Evolutionary conservation across 2,888 invertebrate genomes (phyloP).

Genomic region (Drosophila lutescens): DNA sequence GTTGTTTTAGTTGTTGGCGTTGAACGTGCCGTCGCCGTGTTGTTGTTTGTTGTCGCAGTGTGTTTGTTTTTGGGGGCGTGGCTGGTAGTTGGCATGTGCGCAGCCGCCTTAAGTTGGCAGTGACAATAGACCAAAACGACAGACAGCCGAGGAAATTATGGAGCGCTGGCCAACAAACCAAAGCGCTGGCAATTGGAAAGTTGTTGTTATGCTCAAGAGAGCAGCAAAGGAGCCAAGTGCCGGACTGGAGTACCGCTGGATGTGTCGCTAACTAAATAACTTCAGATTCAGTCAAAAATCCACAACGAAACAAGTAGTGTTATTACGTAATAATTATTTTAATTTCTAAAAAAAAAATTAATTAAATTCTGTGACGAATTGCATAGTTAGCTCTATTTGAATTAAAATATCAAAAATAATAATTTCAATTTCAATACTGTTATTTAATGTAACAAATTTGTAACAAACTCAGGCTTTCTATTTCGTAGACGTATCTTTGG

Average conservation of each 20-base stretch:
- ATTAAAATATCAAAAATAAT: neutral
- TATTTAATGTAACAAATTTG: neutral
- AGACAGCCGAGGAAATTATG: slow-evolving; percentile 59
- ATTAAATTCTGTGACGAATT: neutral
- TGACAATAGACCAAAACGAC: slow-evolving; percentile 50
- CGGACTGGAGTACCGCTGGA: slow-evolving; percentile 12
- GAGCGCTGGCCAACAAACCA: slow-evolving; percentile 58
- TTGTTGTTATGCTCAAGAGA: slow-evolving; percentile 54
- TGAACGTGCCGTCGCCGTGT: slow-evolving; percentile 59
- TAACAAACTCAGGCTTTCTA: neutral
- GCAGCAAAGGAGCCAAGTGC: slow-evolving; percentile 32
- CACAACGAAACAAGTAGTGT: neutral
- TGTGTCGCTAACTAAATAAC: slow-evolving; percentile 2
- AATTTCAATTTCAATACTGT: neutral
- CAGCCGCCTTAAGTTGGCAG: slow-evolving; percentile 51
- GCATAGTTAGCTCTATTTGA: neutral
- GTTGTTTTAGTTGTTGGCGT: slow-evolving; percentile 35
- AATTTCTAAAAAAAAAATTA: neutral
- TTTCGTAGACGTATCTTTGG: neutral
- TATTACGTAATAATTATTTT: neutral
- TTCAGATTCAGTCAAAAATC: slow-evolving; percentile 7
- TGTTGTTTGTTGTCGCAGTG: slow-evolving; percentile 23
- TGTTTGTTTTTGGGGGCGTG: slow-evolving; percentile 62
- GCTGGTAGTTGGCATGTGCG: slow-evolving; percentile 51
- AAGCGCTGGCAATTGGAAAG: slow-evolving; percentile 72